phyloP scores from a whole-genome alignment of 1,140 invertebrate species.

The Drosophila obscura region DNA sequence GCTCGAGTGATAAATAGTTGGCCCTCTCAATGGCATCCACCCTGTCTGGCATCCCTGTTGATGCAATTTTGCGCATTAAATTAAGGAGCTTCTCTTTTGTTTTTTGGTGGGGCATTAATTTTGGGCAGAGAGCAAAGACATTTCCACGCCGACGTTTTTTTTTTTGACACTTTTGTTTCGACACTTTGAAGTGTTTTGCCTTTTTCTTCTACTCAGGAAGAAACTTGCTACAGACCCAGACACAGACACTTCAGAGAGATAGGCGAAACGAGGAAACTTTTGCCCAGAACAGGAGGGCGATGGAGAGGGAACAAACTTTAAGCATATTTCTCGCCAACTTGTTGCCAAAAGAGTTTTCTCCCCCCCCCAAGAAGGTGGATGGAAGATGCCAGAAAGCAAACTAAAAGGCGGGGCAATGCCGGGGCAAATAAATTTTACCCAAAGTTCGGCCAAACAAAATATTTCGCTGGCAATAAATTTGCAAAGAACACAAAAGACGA shows the following conservation, averaged over 20 bases:
- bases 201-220: background rate
- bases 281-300: background rate
- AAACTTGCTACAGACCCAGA: conserved; percentile 39
- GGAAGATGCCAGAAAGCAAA: conserved; percentile 32
- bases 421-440: conserved; percentile 66
- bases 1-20: conserved; percentile 66
- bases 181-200: conserved; percentile 74
- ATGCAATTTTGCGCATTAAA: conserved; percentile 70
- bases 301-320: conserved; percentile 51
- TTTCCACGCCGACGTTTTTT: conserved; percentile 36
- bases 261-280: conserved; percentile 44
- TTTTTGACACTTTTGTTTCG: conserved; percentile 81
- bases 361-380: conserved; percentile 17
- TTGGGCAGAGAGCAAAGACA: conserved; percentile 52
- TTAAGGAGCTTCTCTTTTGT: conserved; percentile 48
- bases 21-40: conserved; percentile 42
- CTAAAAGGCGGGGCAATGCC: conserved; percentile 40
- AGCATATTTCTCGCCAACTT: conserved; percentile 70
- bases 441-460: conserved; percentile 75
- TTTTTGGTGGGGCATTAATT: conserved; percentile 54
- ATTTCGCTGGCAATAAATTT: conserved; percentile 80
- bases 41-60: conserved; percentile 12
- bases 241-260: conserved; percentile 55
- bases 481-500: conserved; percentile 35
- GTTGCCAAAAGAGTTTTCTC: conserved; percentile 62